These are phyloP conservation scores for Poecile atricapillus DNA, from an alignment of 2,113 vertebrate genomes.

Conservation along the genomic window DNA sequence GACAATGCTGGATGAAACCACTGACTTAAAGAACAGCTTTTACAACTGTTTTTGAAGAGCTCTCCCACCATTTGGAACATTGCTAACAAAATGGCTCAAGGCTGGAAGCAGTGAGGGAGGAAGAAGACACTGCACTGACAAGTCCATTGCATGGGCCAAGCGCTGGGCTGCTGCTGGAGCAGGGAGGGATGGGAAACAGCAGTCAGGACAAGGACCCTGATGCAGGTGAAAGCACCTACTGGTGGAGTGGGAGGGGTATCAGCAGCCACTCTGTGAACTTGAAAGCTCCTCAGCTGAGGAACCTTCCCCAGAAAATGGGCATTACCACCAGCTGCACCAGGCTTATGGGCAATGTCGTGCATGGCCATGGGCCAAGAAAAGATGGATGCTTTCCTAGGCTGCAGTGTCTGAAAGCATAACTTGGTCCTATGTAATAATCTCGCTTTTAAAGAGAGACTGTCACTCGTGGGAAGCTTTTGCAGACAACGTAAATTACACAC, in stretches of 20 bases:
- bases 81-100: neutral
- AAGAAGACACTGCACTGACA: neutral
- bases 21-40: neutral
- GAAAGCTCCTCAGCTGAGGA: neutral
- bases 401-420: neutral
- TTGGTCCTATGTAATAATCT: neutral
- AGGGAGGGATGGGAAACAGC: neutral
- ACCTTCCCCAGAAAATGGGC: neutral
- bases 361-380: neutral
- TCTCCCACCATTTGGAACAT: neutral
- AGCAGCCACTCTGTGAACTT: neutral
- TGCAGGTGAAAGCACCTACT: neutral
- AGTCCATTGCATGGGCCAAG: fast-evolving
- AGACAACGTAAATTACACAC: neutral
- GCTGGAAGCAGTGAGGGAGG: fast-evolving
- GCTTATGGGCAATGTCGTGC: neutral
- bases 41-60: neutral
- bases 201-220: neutral
- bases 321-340: neutral
- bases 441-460: neutral
- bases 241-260: neutral
- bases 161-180: neutral
- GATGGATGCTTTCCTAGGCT: neutral
- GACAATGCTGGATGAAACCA: neutral
- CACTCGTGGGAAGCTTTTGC: neutral